Evolutionary conservation across 2,797 vertebrate species (phyloP).

Genomic region (Argyrosomus regius): DNA sequence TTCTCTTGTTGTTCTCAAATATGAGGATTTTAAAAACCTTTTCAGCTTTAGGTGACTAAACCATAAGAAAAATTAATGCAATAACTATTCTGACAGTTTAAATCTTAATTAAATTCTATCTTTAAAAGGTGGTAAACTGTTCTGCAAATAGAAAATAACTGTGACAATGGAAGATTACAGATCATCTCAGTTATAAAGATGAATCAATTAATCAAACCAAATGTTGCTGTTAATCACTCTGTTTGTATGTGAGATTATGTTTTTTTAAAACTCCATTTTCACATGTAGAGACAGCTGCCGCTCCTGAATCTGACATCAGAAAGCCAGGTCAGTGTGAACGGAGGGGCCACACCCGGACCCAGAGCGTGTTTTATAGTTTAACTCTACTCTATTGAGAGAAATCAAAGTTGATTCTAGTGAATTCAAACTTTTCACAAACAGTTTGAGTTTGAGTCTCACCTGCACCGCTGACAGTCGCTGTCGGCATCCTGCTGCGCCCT

Average conservation of each 20-base stretch:
- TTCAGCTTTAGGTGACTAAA: not conserved
- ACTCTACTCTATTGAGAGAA: not conserved
- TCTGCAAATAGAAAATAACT: no score
- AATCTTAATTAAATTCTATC: no score
- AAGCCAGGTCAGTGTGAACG: not conserved
- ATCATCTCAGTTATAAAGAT: no score
- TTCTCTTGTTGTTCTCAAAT: not conserved
- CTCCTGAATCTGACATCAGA: not conserved
- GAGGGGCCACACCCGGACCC: not conserved
- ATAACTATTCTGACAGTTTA: no score
- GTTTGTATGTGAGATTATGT: no score
- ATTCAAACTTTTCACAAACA: not conserved
- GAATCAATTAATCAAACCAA: no score
- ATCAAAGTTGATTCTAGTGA: not conserved
- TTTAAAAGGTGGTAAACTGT: no score
- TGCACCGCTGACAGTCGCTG: slow-evolving; percentile 76
- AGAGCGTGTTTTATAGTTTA: not conserved
- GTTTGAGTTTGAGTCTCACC: slow-evolving; percentile 59
- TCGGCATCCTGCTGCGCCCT: slow-evolving; percentile 61
- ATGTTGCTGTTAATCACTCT: no score
- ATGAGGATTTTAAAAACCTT: not conserved
- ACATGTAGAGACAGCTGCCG: no score
- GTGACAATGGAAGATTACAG: no score
- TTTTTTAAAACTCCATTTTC: no score
- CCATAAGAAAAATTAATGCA: not conserved